These are phyloP conservation scores for Simalia tracyae DNA, from an alignment of 2,797 vertebrate genomes.

Conservation along the genomic window DNA sequence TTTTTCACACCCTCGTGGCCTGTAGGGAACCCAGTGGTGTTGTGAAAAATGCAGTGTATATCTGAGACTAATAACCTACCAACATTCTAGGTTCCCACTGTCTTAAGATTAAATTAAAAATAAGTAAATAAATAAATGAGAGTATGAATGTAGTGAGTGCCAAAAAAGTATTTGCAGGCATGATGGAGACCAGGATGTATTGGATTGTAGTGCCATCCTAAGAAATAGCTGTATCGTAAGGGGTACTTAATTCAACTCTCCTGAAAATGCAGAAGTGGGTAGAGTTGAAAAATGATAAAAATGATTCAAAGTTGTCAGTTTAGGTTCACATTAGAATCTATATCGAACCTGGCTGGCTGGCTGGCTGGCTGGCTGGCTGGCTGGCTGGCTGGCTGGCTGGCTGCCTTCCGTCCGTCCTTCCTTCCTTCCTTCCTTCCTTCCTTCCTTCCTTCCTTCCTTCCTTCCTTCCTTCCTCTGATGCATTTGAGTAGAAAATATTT, in stretches of 20 bases:
- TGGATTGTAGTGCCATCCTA: neutral
- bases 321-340: neutral
- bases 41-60: neutral
- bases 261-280: neutral
- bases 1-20: neutral
- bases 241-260: neutral
- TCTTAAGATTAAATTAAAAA: neutral
- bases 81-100: neutral
- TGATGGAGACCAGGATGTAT: neutral
- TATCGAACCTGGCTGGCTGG: neutral
- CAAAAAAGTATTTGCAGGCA: neutral
- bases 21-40: neutral
- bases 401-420: too few species aligned
- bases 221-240: neutral
- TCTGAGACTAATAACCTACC: neutral
- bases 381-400: too few species aligned
- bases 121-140: too few species aligned
- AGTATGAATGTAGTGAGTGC: neutral
- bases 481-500: neutral
- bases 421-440: neutral
- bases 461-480: neutral
- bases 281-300: neutral
- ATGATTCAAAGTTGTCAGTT: neutral
- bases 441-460: neutral
- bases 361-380: too few species aligned